Evolutionary conservation across 2,888 invertebrate genomes (phyloP).

Genomic region (Plebejus anna): DNA sequence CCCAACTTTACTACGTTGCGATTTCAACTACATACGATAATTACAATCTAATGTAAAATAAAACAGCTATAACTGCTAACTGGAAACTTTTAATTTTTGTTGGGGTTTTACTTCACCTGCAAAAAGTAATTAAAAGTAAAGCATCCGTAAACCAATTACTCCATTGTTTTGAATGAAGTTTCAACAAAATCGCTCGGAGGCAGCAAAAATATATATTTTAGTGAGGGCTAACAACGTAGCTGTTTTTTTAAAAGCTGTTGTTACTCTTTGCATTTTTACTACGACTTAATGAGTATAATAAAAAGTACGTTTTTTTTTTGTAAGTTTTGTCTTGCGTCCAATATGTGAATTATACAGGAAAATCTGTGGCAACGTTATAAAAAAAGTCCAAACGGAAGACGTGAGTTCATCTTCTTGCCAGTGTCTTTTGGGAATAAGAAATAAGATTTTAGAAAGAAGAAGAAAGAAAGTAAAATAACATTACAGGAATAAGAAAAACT

Average conservation of each 20-base stretch:
- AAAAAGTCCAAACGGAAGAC: not conserved
- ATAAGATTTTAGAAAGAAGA: slow-evolving; percentile 13
- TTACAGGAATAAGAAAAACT: slow-evolving; percentile 10
- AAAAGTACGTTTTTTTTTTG: not conserved
- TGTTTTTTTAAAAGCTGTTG: not conserved
- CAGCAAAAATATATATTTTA: not conserved
- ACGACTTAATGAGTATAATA: not conserved
- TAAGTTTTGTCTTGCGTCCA: not conserved
- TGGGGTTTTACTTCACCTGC: not conserved
- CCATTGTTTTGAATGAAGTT: slow-evolving; percentile 4
- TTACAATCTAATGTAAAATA: not conserved
- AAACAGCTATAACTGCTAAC: not conserved
- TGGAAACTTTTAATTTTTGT: not conserved
- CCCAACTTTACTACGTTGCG: not conserved
- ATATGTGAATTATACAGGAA: not conserved
- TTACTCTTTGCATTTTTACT: not conserved
- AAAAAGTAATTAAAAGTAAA: slow-evolving; percentile 14
- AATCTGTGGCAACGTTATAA: not conserved
- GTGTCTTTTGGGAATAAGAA: slow-evolving; percentile 22
- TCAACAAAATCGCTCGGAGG: not conserved
- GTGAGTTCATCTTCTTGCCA: not conserved
- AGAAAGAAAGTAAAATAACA: not conserved
- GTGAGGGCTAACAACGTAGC: not conserved
- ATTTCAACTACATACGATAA: not conserved
- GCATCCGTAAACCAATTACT: slow-evolving; percentile 22